phyloP scores from a whole-genome alignment of 1,140 invertebrate species.

The Triops longicaudatus region DNA sequence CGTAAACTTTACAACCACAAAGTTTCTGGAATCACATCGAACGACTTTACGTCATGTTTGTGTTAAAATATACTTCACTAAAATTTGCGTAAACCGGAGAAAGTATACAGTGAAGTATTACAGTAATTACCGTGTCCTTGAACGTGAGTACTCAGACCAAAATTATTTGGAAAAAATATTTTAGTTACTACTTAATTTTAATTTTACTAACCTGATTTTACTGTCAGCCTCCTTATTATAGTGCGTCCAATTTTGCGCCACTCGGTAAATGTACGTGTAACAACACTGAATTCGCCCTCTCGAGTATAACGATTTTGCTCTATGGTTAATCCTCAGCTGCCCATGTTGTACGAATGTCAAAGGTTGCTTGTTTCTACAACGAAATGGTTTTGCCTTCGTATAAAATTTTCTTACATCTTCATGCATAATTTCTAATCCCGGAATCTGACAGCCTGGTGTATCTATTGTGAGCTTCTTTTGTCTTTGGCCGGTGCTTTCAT shows the following conservation, averaged over 20 bases:
- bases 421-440: neutral
- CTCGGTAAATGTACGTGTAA: neutral
- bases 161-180: slow-evolving; percentile 39
- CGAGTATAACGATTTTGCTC: neutral
- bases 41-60: too few relatives aligned
- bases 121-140: too few relatives aligned
- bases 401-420: neutral
- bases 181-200: slow-evolving; percentile 38
- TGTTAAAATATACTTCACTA: too few relatives aligned
- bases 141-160: too few relatives aligned
- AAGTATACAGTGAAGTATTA: too few relatives aligned
- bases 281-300: neutral
- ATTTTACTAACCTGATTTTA: neutral
- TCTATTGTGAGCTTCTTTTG: too few relatives aligned
- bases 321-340: neutral
- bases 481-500: too few relatives aligned
- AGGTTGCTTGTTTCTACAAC: neutral
- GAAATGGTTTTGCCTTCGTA: neutral
- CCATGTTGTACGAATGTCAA: neutral
- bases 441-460: neutral
- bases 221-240: neutral
- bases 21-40: too few relatives aligned
- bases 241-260: neutral
- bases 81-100: too few relatives aligned
- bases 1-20: too few relatives aligned